Conservation (phyloP, 2,113 vertebrate genomes). For the Cebus imitator region DNA sequence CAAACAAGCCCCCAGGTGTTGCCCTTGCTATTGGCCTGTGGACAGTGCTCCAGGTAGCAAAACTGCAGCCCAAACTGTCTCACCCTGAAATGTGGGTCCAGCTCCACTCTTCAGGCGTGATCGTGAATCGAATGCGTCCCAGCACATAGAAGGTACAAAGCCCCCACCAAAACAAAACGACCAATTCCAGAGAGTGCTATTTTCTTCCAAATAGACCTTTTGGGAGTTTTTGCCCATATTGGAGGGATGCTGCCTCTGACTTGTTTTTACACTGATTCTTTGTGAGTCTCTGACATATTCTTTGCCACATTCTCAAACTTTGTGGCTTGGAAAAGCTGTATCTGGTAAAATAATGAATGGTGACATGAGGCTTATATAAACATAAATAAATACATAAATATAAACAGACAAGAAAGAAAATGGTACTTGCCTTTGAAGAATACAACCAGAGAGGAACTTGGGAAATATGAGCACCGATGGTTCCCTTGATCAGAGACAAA, state of each 20-base stretch:
- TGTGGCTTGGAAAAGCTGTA: background rate
- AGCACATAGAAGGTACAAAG: background rate
- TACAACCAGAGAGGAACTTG: background rate
- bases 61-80: background rate
- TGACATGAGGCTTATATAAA: background rate
- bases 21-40: background rate
- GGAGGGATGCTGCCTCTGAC: background rate
- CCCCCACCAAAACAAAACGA: background rate
- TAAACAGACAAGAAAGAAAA: background rate
- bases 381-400: background rate
- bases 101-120: background rate
- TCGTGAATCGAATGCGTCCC: background rate
- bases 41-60: background rate
- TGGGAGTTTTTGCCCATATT: background rate
- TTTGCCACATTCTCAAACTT: background rate
- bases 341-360: slow-evolving; percentile 5
- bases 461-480: background rate
- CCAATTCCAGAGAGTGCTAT: background rate
- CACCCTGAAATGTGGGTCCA: background rate
- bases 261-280: background rate
- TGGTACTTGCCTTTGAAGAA: background rate
- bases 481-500: background rate
- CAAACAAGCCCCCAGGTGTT: background rate
- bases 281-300: background rate
- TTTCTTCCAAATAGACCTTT: background rate